These are phyloP conservation scores for Drosophila varians DNA, from an alignment of 1,140 invertebrate species.

Conservation along the genomic window DNA sequence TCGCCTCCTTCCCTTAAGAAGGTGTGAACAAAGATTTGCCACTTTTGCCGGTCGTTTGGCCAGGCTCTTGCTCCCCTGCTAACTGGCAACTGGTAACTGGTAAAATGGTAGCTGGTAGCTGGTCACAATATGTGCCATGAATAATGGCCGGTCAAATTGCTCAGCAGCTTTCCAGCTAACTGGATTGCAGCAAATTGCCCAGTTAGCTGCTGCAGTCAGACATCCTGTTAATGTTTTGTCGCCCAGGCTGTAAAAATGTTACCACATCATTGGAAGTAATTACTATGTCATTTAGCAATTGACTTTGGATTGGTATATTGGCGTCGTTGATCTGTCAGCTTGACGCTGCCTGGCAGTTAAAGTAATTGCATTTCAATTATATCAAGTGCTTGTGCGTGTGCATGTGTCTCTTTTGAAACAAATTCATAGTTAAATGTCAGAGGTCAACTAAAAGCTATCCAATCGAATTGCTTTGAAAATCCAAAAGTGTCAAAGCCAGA, in stretches of 20 bases:
- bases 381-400: constrained; percentile 4
- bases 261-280: constrained; percentile 69
- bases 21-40: constrained; percentile 81
- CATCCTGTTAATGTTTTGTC: constrained; percentile 44
- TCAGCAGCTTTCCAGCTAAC: constrained; percentile 35
- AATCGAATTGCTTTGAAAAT: constrained; percentile 11
- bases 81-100: neutral
- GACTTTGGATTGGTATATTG: constrained; percentile 60
- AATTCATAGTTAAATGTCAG: constrained; percentile 22
- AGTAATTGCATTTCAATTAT: constrained; percentile 34
- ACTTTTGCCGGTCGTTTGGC: constrained; percentile 75
- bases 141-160: constrained; percentile 77
- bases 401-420: neutral
- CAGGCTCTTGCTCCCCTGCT: constrained; percentile 20
- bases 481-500: neutral
- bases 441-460: constrained; percentile 3
- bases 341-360: constrained; percentile 10
- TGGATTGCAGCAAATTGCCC: constrained; percentile 43
- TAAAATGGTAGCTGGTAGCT: constrained; percentile 1
- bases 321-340: constrained; percentile 16
- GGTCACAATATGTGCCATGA: constrained; percentile 72
- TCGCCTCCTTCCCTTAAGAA: constrained; percentile 11
- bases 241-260: constrained; percentile 39
- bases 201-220: constrained; percentile 44
- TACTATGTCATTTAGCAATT: constrained; percentile 67